Percentiles rank a stretch among this genome's conserved stretches.
Conservation (phyloP, 1,140 invertebrate genomes). For the Elysia chlorotica region DNA sequence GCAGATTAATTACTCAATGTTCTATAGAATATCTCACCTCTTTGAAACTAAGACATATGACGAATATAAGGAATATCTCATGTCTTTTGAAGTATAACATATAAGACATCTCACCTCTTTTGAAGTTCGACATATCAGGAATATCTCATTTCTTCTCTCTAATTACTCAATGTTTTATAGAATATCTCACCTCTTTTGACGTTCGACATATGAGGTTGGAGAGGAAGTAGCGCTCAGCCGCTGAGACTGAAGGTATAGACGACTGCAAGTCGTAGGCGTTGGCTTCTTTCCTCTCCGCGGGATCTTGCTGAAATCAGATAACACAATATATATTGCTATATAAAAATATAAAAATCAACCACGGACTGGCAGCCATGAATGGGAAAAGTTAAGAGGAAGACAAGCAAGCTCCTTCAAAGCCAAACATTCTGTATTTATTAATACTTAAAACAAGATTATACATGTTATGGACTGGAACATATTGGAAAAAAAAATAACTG, state of each 20-base stretch:
- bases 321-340: no score
- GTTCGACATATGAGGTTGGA: conserved; percentile 68
- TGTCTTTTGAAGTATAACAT: no score
- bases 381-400: background rate
- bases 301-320: conserved; percentile 10
- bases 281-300: conserved; percentile 1
- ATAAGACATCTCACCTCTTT: conserved; percentile 69
- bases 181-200: conserved; percentile 67
- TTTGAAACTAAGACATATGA: no score
- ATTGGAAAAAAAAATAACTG: no score
- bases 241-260: conserved; percentile 66
- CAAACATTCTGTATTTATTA: background rate
- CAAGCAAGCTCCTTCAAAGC: background rate
- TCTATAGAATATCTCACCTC: conserved; percentile 67
- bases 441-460: no score
- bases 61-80: no score
- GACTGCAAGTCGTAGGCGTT: conserved; percentile 16
- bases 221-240: conserved; percentile 68
- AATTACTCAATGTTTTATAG: no score
- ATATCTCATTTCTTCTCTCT: no score
- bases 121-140: conserved; percentile 66
- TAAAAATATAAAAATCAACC: no score
- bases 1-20: no score
- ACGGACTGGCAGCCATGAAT: no score
- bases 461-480: no score